Conservation (phyloP, 2,888 invertebrate species). For the Cepaea hortensis region DNA sequence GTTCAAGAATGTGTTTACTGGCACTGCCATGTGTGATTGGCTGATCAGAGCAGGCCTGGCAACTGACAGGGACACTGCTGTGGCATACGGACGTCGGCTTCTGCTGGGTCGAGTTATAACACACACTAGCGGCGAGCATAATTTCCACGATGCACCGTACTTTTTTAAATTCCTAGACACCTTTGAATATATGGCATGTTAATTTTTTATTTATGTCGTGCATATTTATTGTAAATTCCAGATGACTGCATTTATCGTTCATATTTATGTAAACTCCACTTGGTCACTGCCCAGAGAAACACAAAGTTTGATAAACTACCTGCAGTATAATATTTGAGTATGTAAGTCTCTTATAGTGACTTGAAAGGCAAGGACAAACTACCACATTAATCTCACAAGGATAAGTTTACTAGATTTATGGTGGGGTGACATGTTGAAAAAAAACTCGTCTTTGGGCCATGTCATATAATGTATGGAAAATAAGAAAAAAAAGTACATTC, state of each 20-base stretch:
- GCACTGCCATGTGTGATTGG: conserved; percentile 90
- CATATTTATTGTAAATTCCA: neutral
- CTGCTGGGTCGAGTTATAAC: conserved; percentile 89
- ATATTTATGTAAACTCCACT: neutral
- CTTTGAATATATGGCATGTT: conserved; percentile 50
- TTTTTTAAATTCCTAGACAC: conserved; percentile 84
- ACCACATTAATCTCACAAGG: no score
- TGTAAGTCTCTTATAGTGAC: no score
- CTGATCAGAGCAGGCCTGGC: conserved; percentile 88
- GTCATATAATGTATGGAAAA: no score
- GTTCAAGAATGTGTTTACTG: conserved; percentile 73
- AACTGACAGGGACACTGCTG: conserved; percentile 86
- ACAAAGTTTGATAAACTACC: neutral
- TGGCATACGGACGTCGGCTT: conserved; percentile 88
- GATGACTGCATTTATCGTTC: neutral
- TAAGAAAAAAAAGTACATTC: no score
- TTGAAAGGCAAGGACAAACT: no score
- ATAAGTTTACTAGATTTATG: no score
- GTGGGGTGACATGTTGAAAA: no score
- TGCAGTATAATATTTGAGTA: neutral
- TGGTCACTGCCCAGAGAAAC: neutral
- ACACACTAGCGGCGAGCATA: conserved; percentile 88
- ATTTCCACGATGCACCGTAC: conserved; percentile 85
- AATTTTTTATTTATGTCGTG: neutral
- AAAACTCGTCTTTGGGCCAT: no score